Conservation (phyloP, 2,797 vertebrate species). For the Gymnoscopelus microlampas region DNA sequence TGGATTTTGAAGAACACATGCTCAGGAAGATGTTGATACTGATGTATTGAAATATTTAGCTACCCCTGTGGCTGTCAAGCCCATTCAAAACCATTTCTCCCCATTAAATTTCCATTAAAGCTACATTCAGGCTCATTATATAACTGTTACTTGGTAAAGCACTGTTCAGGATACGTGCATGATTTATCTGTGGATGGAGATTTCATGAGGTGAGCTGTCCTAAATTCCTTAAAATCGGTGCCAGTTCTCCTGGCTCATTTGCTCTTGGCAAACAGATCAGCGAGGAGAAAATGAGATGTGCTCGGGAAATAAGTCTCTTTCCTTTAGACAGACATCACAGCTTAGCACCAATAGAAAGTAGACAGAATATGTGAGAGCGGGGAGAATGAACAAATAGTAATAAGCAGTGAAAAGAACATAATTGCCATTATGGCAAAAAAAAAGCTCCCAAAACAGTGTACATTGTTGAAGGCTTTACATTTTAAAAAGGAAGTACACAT, state of each 20-base stretch:
- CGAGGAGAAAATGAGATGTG: slow-evolving; percentile 25
- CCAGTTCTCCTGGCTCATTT: slow-evolving; percentile 24
- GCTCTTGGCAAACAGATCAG: slow-evolving; percentile 35
- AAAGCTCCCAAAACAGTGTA: no score
- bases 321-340: slow-evolving; percentile 18
- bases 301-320: slow-evolving; percentile 33
- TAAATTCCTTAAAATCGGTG: slow-evolving; percentile 12
- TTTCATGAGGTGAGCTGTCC: not conserved
- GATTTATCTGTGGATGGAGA: not conserved
- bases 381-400: not conserved
- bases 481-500: no score
- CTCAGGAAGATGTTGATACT: not conserved
- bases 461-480: no score
- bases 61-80: not conserved
- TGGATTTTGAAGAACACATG: not conserved
- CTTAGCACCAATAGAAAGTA: not conserved
- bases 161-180: not conserved
- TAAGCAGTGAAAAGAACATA: not conserved
- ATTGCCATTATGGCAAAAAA: no score
- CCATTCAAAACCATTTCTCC: slow-evolving; percentile 1
- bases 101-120: slow-evolving; percentile 41
- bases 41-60: slow-evolving; percentile 14
- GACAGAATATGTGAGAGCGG: not conserved
- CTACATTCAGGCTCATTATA: not conserved
- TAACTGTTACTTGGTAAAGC: not conserved